Evolutionary conservation across 2,888 invertebrate genomes (phyloP).

Genomic region (Graphium colonna): DNA sequence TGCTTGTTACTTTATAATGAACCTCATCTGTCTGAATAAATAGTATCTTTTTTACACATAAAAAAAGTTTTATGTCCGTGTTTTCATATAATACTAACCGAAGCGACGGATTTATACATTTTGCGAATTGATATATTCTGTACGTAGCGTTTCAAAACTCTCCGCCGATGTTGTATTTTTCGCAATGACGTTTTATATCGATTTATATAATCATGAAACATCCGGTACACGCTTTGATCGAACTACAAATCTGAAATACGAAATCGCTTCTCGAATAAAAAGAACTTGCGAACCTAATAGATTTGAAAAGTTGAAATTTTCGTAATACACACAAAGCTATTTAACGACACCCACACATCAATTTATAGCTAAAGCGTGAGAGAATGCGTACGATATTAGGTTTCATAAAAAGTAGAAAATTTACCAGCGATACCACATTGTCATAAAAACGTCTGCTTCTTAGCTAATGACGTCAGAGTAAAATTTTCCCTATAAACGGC

Average conservation of each 20-base stretch:
- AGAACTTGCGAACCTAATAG: neutral
- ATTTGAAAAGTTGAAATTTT: neutral
- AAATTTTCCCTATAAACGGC: constrained; percentile 8
- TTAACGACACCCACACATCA: neutral
- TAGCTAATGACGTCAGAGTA: too few species aligned
- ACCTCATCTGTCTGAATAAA: constrained; percentile 1
- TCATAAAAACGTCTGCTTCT: too few species aligned
- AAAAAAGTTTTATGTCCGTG: neutral
- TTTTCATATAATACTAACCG: neutral
- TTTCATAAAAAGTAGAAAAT: neutral
- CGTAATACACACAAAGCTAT: neutral
- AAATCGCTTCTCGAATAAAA: neutral
- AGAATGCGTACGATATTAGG: neutral
- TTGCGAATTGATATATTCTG: neutral
- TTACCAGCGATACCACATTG: neutral
- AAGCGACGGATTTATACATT: neutral
- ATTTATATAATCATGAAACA: neutral
- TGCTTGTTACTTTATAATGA: constrained; percentile 11
- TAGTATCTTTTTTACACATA: neutral
- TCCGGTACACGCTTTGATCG: neutral
- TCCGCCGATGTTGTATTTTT: neutral
- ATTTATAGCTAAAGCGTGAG: neutral
- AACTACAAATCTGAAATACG: neutral
- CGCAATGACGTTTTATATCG: neutral
- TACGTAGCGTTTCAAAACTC: neutral